Conservation (phyloP, 2,888 invertebrate species). For the Nycteola revayana region DNA sequence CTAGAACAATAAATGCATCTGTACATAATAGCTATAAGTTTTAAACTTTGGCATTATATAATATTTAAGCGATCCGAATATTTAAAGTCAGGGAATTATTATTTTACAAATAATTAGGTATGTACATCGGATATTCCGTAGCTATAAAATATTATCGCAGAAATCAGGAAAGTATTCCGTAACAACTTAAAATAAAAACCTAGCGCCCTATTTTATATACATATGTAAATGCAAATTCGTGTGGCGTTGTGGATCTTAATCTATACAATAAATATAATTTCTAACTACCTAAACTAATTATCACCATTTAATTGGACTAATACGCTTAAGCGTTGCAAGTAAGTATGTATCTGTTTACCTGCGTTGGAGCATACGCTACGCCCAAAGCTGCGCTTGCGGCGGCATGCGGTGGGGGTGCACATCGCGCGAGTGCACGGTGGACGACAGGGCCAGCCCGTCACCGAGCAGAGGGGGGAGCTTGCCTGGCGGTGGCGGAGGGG, state of each 20-base stretch:
- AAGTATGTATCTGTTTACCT: conserved; percentile 77
- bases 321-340: conserved; percentile 79
- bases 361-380: conserved; percentile 88
- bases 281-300: conserved; percentile 71
- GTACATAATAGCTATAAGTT: conserved; percentile 71
- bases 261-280: conserved; percentile 66
- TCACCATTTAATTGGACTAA: conserved; percentile 79
- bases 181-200: conserved; percentile 54
- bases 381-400: conserved; percentile 88
- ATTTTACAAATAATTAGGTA: conserved; percentile 40
- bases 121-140: conserved; percentile 54
- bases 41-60: conserved; percentile 79
- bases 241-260: conserved; percentile 38
- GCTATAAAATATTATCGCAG: conserved; percentile 75
- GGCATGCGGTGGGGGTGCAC: conserved; percentile 80
- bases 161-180: conserved; percentile 68
- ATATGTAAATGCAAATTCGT: conserved; percentile 63
- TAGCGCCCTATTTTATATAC: conserved; percentile 56
- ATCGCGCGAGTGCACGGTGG: conserved; percentile 68
- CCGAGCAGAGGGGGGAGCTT: conserved; percentile 83
- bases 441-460: conserved; percentile 68
- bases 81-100: conserved; percentile 32
- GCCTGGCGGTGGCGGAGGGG: conserved; percentile 83
- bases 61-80: conserved; percentile 41
- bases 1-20: conserved; percentile 69